Evolutionary conservation across 2,888 invertebrate species (phyloP).

Genomic region (Sphecodes monilicornis): DNA sequence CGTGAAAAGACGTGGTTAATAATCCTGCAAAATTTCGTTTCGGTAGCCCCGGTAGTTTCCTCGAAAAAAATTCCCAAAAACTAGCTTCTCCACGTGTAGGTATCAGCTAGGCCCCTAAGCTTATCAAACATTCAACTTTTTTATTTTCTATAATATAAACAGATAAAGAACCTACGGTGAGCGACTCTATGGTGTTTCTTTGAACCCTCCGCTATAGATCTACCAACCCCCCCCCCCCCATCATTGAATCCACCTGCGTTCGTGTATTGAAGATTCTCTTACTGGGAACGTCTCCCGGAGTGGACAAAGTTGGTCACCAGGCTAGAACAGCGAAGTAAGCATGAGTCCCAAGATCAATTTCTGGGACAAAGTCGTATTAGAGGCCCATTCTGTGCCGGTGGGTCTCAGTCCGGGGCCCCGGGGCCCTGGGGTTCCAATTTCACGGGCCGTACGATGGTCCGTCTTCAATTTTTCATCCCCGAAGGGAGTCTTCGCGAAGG

Average conservation of each 20-base stretch:
- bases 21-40: background rate
- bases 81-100: too few relatives aligned
- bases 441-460: constrained; percentile 52
- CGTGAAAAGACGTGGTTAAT: background rate
- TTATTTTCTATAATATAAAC: too few relatives aligned
- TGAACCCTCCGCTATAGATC: background rate
- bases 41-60: background rate
- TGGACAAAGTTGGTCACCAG: background rate
- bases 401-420: background rate
- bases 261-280: background rate
- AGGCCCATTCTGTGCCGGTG: constrained; percentile 22
- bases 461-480: constrained; percentile 63
- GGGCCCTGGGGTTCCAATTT: constrained; percentile 44
- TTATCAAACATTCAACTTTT: background rate
- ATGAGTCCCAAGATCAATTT: constrained; percentile 27
- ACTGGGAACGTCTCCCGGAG: background rate
- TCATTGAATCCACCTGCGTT: background rate
- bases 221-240: background rate
- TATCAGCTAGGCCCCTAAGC: background rate
- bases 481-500: constrained; percentile 16
- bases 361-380: constrained; percentile 31
- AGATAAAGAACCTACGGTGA: background rate
- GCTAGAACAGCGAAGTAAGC: background rate
- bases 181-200: background rate
- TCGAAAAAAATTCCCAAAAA: background rate